phyloP scores from a whole-genome alignment of 2,888 invertebrate genomes.

The Conops quadrifasciatus region DNA sequence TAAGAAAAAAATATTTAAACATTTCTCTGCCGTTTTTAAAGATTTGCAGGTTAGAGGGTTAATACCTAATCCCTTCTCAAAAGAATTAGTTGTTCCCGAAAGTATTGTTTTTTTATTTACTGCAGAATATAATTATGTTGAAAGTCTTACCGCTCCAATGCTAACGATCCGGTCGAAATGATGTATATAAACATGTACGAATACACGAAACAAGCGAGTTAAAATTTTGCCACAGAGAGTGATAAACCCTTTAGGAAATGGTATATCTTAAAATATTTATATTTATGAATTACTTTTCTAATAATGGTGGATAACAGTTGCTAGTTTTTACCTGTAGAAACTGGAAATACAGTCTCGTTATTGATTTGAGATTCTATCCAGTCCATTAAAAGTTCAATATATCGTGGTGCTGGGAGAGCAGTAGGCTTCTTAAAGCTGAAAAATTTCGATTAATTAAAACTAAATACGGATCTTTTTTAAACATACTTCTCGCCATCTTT shows the following conservation, averaged over 20 bases:
- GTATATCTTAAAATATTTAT: slow-evolving; percentile 75
- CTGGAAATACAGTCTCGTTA: slow-evolving; percentile 85
- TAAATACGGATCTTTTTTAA: neutral
- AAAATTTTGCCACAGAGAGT: slow-evolving; percentile 85
- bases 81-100: too few species aligned
- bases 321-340: slow-evolving; percentile 72
- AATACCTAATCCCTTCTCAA: too few species aligned
- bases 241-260: slow-evolving; percentile 86
- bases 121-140: too few species aligned
- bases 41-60: too few species aligned
- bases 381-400: slow-evolving; percentile 85
- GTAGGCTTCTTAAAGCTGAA: slow-evolving; percentile 78
- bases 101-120: too few species aligned
- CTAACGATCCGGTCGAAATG: slow-evolving; percentile 89
- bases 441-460: slow-evolving; percentile 9
- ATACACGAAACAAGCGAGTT: slow-evolving; percentile 86
- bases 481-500: slow-evolving; percentile 78
- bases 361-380: slow-evolving; percentile 93
- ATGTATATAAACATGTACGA: slow-evolving; percentile 94
- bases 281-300: too few species aligned
- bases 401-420: slow-evolving; percentile 82
- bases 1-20: too few species aligned
- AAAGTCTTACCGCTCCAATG: slow-evolving; percentile 84
- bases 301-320: too few species aligned
- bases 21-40: too few species aligned